phyloP scores from a whole-genome alignment of 2,888 invertebrate species.

The Cheilosia grossa region DNA sequence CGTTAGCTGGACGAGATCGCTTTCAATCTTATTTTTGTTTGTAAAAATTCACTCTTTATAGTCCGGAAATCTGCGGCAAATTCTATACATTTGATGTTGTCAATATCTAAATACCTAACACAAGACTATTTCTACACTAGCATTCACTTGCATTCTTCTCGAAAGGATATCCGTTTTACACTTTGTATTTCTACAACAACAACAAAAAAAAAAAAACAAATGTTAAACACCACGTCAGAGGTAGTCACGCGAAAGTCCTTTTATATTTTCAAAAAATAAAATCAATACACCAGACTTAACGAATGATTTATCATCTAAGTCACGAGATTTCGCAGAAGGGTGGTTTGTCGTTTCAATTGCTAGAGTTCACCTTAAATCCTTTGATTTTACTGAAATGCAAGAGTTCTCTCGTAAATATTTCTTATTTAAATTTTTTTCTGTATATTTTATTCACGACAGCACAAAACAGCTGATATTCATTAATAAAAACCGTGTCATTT shows the following conservation, averaged over 20 bases:
- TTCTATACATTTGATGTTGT: slow-evolving; percentile 46
- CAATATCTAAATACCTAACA: slow-evolving; percentile 1
- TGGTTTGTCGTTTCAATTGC: slow-evolving; percentile 9
- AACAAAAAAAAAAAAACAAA: not conserved
- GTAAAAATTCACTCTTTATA: slow-evolving; percentile 38
- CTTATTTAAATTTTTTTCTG: not conserved
- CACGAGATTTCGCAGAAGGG: slow-evolving; percentile 54
- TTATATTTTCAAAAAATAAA: slow-evolving; percentile 29
- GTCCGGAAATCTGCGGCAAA: slow-evolving; percentile 30
- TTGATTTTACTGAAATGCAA: not conserved
- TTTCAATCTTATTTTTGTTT: slow-evolving; percentile 7
- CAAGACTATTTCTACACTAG: not conserved
- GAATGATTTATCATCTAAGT: slow-evolving; percentile 50
- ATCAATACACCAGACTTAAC: slow-evolving; percentile 64
- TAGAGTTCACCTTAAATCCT: not conserved
- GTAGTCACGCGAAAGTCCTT: slow-evolving; percentile 53
- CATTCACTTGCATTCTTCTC: slow-evolving; percentile 15
- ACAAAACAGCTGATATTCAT: slow-evolving; percentile 31
- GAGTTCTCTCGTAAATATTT: slow-evolving; percentile 5
- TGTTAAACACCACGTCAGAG: slow-evolving; percentile 52
- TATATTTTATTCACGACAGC: slow-evolving; percentile 26
- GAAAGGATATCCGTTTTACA: slow-evolving; percentile 45
- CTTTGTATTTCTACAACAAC: not conserved
- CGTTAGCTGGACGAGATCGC: slow-evolving; percentile 11
- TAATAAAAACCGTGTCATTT: slow-evolving; percentile 28